Conservation (phyloP, 2,113 vertebrate species). For the human region GRCh38 chr12:72526001-72526500, state of each 20-base stretch:
- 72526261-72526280: neutral
- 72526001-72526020: neutral
- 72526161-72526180: neutral
- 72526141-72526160: neutral
- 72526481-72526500: neutral
- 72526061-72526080: neutral
- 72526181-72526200: neutral
- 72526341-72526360: slow-evolving; percentile 4
- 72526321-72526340: slow-evolving; percentile 48
- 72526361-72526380: slow-evolving; percentile 22
- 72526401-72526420: neutral
- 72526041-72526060: neutral
- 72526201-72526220: neutral
- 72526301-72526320: slow-evolving; percentile 20
- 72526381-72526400: slow-evolving; percentile 27
- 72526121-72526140: neutral
- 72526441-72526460: neutral
- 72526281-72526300: slow-evolving; percentile 38
- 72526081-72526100: neutral
- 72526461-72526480: neutral
- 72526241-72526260: neutral
- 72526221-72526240: neutral
- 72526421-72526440: neutral
- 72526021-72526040: slow-evolving; percentile 30
- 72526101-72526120: neutral